phyloP scores from a whole-genome alignment of 2,888 invertebrate genomes.

The Drosophila stalkeri region DNA sequence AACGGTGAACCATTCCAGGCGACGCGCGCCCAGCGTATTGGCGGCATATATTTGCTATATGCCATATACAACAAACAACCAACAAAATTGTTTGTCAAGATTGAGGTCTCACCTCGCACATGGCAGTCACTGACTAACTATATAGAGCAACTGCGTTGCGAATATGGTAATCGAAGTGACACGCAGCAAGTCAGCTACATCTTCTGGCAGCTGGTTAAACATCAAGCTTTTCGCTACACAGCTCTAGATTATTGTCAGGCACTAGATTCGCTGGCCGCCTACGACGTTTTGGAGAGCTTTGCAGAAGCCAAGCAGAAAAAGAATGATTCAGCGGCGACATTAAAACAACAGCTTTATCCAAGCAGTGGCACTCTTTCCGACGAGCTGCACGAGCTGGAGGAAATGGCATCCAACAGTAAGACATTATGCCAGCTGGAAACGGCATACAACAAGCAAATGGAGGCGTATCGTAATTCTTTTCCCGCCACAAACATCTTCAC shows the following conservation, averaged over 20 bases:
- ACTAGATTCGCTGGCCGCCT: slow-evolving; percentile 75
- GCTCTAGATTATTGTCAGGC: slow-evolving; percentile 73
- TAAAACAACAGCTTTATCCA: slow-evolving; percentile 47
- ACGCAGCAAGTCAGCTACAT: slow-evolving; percentile 66
- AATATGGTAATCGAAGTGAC: slow-evolving; percentile 31
- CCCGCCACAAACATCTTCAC: slow-evolving; percentile 68
- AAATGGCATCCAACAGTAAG: slow-evolving; percentile 41
- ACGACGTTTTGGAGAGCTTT: slow-evolving; percentile 64
- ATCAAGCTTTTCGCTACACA: slow-evolving; percentile 72
- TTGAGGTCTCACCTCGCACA: slow-evolving; percentile 66
- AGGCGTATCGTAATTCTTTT: slow-evolving; percentile 45
- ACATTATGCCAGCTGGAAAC: slow-evolving; percentile 70
- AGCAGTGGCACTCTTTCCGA: slow-evolving; percentile 32
- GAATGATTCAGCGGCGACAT: not conserved
- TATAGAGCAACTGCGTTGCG: slow-evolving; percentile 38
- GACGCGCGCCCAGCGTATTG: slow-evolving; percentile 63
- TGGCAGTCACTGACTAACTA: slow-evolving; percentile 70
- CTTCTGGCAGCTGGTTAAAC: slow-evolving; percentile 68
- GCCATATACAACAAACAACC: slow-evolving; percentile 82
- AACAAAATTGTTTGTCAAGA: slow-evolving; percentile 76
- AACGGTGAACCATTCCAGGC: slow-evolving; percentile 42
- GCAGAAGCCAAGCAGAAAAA: slow-evolving; percentile 20
- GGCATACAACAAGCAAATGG: slow-evolving; percentile 78
- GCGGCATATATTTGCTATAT: slow-evolving; percentile 78
- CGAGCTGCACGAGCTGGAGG: slow-evolving; percentile 59